Conservation (phyloP, 2,113 vertebrate genomes). For the Gnathonemus echidnorhynchus region DNA sequence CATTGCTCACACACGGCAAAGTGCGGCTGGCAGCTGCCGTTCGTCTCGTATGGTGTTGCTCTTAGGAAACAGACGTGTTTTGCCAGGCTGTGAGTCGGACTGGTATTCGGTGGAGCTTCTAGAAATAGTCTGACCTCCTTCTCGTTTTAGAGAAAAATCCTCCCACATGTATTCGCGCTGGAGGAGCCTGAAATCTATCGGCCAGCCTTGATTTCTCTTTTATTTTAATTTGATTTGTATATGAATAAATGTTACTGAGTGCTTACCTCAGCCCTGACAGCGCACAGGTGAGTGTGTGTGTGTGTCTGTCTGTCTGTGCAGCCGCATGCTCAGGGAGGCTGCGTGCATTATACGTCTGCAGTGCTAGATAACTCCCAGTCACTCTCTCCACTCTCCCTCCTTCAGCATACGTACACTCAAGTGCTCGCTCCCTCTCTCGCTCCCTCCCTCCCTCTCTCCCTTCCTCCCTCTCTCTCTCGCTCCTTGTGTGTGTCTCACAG, state of each 20-base stretch:
- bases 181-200: not conserved
- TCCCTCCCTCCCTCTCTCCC: not conserved
- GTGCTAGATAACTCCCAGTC: conserved; percentile 13
- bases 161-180: not conserved
- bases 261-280: not conserved
- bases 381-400: not conserved
- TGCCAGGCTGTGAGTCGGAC: not conserved
- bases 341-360: not conserved
- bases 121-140: not conserved
- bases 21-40: not conserved
- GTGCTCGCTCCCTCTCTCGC: not conserved
- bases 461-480: not conserved
- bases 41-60: not conserved
- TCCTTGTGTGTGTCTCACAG: not conserved
- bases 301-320: not conserved
- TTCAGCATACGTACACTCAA: not conserved
- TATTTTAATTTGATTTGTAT: conserved; percentile 15
- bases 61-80: not conserved
- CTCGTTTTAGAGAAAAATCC: conserved; percentile 1
- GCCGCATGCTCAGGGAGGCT: not conserved
- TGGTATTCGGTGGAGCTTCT: not conserved
- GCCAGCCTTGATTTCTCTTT: not conserved
- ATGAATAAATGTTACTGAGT: not conserved
- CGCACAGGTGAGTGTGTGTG: not conserved
- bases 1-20: not conserved